Evolutionary conservation across 2,797 vertebrate species (phyloP).

Genomic region (Falco naumanni): DNA sequence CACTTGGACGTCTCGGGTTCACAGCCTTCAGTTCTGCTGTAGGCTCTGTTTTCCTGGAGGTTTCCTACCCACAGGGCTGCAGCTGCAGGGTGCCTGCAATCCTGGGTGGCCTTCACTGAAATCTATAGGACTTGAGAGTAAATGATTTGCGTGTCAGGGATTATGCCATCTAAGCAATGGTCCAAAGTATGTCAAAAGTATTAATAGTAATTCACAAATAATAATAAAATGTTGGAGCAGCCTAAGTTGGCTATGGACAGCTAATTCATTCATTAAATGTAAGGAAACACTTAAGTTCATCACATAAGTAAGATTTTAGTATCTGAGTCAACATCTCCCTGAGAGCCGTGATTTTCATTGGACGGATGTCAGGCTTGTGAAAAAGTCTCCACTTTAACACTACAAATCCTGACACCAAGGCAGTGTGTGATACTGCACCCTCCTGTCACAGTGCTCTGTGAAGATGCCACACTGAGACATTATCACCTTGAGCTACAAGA

Average conservation of each 20-base stretch:
- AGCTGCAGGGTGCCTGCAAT: accelerated
- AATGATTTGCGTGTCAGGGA: not conserved
- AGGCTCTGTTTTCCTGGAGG: not conserved
- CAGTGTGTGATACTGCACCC: not conserved
- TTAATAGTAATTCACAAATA: not conserved
- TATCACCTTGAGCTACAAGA: not conserved
- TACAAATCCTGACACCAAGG: not conserved
- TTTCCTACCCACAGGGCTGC: not conserved
- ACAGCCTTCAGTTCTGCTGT: not conserved
- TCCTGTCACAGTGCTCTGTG: not conserved
- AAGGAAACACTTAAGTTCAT: not conserved
- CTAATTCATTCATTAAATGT: not conserved
- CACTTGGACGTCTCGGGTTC: accelerated
- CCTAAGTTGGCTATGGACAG: not conserved
- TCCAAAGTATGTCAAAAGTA: not conserved
- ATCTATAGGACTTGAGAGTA: not conserved
- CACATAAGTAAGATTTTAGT: not conserved
- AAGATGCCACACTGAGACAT: not conserved
- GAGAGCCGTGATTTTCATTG: not conserved
- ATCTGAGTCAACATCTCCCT: not conserved
- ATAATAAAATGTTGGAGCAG: not conserved
- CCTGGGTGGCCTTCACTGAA: accelerated
- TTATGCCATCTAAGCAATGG: not conserved
- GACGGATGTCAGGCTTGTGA: not conserved
- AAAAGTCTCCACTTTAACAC: not conserved